phyloP scores from a whole-genome alignment of 1,140 invertebrate genomes.

The Drosophila ficusphila region DNA sequence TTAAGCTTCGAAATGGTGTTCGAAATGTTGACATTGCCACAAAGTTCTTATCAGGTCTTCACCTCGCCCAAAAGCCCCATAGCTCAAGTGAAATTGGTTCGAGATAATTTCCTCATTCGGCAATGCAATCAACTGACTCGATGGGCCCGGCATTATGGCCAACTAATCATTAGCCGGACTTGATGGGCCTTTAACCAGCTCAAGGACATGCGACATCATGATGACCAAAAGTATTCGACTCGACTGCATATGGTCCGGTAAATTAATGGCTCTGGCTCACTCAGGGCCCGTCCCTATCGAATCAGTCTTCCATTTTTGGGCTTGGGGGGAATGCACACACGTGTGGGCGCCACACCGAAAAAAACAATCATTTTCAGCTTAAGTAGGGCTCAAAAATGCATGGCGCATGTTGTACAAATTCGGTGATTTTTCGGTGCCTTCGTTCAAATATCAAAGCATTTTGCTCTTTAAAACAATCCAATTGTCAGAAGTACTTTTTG shows the following conservation, averaged over 20 bases:
- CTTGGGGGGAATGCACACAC: conserved; percentile 17
- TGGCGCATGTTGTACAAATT: background rate
- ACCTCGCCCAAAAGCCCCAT: conserved; percentile 11
- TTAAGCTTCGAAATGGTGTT: background rate
- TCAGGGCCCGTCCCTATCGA: conserved; percentile 41
- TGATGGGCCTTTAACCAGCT: conserved; percentile 43
- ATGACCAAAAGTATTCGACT: conserved; percentile 43
- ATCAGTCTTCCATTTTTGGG: conserved; percentile 43
- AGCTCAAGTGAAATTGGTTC: conserved; percentile 29
- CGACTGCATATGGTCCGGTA: conserved; percentile 24
- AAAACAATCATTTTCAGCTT: background rate
- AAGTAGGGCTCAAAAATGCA: background rate
- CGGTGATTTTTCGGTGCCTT: no score
- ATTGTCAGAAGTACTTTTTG: conserved; percentile 11
- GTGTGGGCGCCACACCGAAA: conserved; percentile 25
- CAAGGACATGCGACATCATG: conserved; percentile 60
- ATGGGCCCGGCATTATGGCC: conserved; percentile 30
- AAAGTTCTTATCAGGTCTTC: conserved; percentile 26
- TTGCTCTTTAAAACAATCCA: no score
- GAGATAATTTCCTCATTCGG: conserved; percentile 37
- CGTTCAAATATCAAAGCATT: background rate
- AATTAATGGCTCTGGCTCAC: conserved; percentile 45
- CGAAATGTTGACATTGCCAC: background rate
- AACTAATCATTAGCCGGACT: conserved; percentile 48
- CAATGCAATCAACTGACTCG: conserved; percentile 40